Conservation (phyloP, 2,888 invertebrate genomes). For the Tinea trinotella region DNA sequence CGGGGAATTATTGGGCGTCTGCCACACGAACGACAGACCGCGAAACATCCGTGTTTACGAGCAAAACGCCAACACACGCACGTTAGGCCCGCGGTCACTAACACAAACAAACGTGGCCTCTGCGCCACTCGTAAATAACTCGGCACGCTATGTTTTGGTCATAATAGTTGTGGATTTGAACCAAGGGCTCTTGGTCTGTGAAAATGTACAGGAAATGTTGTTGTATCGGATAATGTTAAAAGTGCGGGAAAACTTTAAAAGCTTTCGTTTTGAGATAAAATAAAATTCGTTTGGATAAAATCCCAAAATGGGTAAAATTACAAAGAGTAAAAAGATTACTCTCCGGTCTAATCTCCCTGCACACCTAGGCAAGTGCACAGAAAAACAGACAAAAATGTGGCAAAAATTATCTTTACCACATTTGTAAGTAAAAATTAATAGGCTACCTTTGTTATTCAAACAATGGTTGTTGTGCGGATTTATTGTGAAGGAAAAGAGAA, state of each 20-base stretch:
- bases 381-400: too few relatives aligned
- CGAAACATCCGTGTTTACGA: slow-evolving; percentile 50
- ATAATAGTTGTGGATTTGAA: slow-evolving; percentile 29
- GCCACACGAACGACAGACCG: slow-evolving; percentile 19
- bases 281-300: too few relatives aligned
- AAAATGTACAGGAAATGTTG: too few relatives aligned
- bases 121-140: slow-evolving; percentile 52
- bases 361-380: too few relatives aligned
- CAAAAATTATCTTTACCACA: too few relatives aligned
- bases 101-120: slow-evolving; percentile 51
- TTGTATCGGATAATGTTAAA: too few relatives aligned
- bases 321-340: too few relatives aligned
- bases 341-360: too few relatives aligned
- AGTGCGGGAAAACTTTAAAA: too few relatives aligned
- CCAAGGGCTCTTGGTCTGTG: too few relatives aligned
- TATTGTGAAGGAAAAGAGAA: not conserved
- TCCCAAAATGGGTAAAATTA: too few relatives aligned
- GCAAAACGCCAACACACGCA: slow-evolving; percentile 44
- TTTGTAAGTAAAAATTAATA: slow-evolving; percentile 1
- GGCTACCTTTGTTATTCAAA: not conserved
- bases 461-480: not conserved
- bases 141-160: slow-evolving; percentile 32
- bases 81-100: slow-evolving; percentile 32
- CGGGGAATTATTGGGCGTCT: slow-evolving; percentile 20
- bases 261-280: too few relatives aligned